phyloP scores from a whole-genome alignment of 1,140 invertebrate species.

The Lepidurus arcticus region DNA sequence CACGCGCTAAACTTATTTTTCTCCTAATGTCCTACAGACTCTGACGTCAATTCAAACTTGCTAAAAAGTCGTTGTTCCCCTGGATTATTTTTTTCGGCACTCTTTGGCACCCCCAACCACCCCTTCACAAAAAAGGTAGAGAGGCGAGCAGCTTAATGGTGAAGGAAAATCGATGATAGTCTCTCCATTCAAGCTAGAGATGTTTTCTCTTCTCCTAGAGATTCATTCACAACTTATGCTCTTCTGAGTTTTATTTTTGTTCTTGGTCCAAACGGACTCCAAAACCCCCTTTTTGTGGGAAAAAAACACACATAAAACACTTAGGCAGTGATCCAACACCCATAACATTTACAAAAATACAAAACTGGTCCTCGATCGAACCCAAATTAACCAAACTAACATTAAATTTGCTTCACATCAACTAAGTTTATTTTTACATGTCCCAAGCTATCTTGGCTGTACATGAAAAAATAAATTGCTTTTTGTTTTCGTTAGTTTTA shows the following conservation, averaged over 20 bases:
- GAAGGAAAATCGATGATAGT: conserved; percentile 1
- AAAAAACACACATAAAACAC: neutral
- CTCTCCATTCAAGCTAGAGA: neutral
- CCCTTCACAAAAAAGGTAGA: neutral
- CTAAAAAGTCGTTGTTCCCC: neutral
- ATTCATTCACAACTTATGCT: neutral
- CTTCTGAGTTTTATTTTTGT: neutral
- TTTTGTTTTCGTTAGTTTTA: too few relatives aligned
- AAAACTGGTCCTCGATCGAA: neutral
- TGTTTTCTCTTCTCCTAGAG: neutral
- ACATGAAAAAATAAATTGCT: too few relatives aligned
- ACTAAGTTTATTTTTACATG: too few relatives aligned
- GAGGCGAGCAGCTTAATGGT: neutral
- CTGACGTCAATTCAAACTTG: conserved; percentile 11
- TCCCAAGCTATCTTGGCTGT: too few relatives aligned
- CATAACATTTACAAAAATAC: neutral
- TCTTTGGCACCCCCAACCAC: neutral
- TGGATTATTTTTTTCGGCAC: neutral
- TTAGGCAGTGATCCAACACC: conserved; percentile 16
- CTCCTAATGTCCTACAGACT: neutral
- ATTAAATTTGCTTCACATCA: too few relatives aligned
- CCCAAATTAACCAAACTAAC: too few relatives aligned
- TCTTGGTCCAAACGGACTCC: neutral
- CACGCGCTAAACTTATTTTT: neutral
- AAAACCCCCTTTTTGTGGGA: neutral